A percentile compares a stretch with the other conserved stretches of the same genome.
phyloP scores from a whole-genome alignment of 2,888 invertebrate genomes.

The Achlya flavicornis region DNA sequence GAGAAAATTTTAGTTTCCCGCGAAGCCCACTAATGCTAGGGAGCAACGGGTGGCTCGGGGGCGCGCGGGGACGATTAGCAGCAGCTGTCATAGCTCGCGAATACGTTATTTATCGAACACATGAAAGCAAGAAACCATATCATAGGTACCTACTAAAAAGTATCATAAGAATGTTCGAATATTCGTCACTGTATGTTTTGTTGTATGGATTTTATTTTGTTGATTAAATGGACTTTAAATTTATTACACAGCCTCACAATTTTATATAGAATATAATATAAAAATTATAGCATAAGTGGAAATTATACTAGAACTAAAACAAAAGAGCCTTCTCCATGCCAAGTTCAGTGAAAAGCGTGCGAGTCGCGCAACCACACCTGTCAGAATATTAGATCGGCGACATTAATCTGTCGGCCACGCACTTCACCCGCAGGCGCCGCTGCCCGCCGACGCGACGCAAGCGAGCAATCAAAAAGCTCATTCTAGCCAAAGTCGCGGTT shows the following conservation, averaged over 20 bases:
- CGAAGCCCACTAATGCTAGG: slow-evolving; percentile 61
- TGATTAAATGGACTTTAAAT: no score
- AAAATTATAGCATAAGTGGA: no score
- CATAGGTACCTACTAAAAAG: not conserved
- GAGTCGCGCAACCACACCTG: slow-evolving; percentile 57
- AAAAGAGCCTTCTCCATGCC: slow-evolving; percentile 28
- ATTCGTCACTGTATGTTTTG: slow-evolving; percentile 17
- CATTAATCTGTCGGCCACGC: slow-evolving; percentile 68
- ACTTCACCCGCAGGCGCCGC: slow-evolving; percentile 25
- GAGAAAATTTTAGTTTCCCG: slow-evolving; percentile 75
- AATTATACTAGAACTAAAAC: no score
- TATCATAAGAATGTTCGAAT: not conserved
- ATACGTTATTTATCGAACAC: slow-evolving; percentile 68
- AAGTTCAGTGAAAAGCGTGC: slow-evolving; percentile 17
- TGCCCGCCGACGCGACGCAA: slow-evolving; percentile 25
- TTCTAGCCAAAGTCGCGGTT: slow-evolving; percentile 66
- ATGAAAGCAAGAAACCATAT: slow-evolving; percentile 42
- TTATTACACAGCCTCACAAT: no score
- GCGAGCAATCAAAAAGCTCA: slow-evolving; percentile 72
- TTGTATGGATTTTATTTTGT: no score
- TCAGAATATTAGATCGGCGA: slow-evolving; percentile 76
- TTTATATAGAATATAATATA: no score
- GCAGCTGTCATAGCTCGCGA: slow-evolving; percentile 78
- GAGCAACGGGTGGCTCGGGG: slow-evolving; percentile 31
- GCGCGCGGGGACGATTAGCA: slow-evolving; percentile 65